Evolutionary conservation across 2,888 invertebrate genomes (phyloP), one percentile per base, ranked within the genome.

Genomic region (Apotomis capreana): DNA sequence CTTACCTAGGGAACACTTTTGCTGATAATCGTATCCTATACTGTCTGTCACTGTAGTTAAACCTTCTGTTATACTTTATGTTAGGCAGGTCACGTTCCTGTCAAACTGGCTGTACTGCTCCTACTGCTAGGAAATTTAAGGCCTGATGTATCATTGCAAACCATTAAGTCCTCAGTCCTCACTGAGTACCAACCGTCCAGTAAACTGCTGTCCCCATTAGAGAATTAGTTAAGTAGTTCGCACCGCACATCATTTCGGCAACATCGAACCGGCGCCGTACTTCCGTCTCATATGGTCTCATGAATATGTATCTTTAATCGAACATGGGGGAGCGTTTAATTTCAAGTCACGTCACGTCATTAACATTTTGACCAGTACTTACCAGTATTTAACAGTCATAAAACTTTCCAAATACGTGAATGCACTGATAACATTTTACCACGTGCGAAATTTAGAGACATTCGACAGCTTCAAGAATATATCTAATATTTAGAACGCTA

Each of bases 221-320:
- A 54, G 37, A 64, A 40, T 54, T 26, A 2, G 26, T 26, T 26
- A n/a, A n/a, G n/a, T 15, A 54, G 52, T 13, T 52, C 26, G 36
- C 40, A 51, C 36, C 44, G 46, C 36, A 40, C 6, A 6, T 26
- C 1, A 60, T 61, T 69, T 69, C 55, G 46, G 61, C 61, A 69
- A 55, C 61, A 13, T 55, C 40, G 26, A 12, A 46, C 44, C 70
- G 69, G 13, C 69, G 46, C 55, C 62, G 26, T 37, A 65, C 60
- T 70, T 65, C 64, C 70, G 59, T 46, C 65, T 70, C n/a, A n/a
- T n/a, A n/a, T n/a, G n/a, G n/a, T n/a, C n/a, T n/a, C 57, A 74
- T 70, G 67, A 70, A 74, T 74, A 74, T 64, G 36, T 54, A 61
- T 60, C 26, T 59, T 58, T 37, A 61, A 70, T 67, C 60, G 55